Conservation (phyloP, 2,888 invertebrate species). For the Trachelus tabidus region DNA sequence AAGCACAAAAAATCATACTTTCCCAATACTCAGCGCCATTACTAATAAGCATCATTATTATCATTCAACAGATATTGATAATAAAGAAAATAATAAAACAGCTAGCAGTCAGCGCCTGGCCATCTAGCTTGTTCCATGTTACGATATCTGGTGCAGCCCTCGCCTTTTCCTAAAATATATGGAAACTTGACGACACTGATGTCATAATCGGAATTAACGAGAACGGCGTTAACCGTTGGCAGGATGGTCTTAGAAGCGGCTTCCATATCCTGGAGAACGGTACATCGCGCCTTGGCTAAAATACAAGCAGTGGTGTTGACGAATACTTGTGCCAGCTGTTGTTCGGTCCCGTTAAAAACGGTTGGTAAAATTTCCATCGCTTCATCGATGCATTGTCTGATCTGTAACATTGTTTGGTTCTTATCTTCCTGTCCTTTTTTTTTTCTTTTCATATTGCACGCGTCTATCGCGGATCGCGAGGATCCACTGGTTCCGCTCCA, state of each 20-base stretch:
- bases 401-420: slow-evolving; percentile 34
- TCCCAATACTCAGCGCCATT: not conserved
- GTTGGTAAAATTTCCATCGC: slow-evolving; percentile 36
- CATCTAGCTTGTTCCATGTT: slow-evolving; percentile 52
- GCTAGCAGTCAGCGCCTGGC: slow-evolving; percentile 47
- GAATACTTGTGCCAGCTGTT: slow-evolving; percentile 45
- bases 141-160: slow-evolving; percentile 54
- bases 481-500: slow-evolving; percentile 40
- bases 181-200: slow-evolving; percentile 57
- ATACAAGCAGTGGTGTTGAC: slow-evolving; percentile 76
- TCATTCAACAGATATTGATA: not conserved
- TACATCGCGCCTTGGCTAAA: slow-evolving; percentile 73
- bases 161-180: slow-evolving; percentile 39
- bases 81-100: not conserved
- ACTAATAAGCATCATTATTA: not conserved
- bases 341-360: slow-evolving; percentile 39
- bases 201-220: slow-evolving; percentile 57
- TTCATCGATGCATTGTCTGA: slow-evolving; percentile 49
- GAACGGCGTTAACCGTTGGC: slow-evolving; percentile 49
- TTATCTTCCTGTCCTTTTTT: not conserved
- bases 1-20: not conserved
- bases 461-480: slow-evolving; percentile 5
- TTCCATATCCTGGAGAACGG: slow-evolving; percentile 69
- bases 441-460: not conserved
- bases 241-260: slow-evolving; percentile 57